Conservation (phyloP, 2,888 invertebrate genomes). For the Athripsodes cinereus region DNA sequence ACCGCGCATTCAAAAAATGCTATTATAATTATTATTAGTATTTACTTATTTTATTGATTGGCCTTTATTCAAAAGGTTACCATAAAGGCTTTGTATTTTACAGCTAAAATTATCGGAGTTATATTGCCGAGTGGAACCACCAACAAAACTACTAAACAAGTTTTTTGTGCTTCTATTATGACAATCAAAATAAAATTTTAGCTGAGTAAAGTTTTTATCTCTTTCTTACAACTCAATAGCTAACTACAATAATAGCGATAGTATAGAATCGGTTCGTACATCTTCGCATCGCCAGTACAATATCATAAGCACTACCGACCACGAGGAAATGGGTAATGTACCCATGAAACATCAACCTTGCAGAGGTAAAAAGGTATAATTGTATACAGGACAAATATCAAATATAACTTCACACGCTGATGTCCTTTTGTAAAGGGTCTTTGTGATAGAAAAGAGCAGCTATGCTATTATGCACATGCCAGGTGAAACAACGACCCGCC, state of each 20-base stretch:
- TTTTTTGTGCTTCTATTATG: neutral
- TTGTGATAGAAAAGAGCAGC: neutral
- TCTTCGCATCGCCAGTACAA: neutral
- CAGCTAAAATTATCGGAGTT: no score
- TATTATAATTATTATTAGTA: no score
- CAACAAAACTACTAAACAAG: neutral
- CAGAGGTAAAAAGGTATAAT: no score
- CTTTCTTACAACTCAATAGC: neutral
- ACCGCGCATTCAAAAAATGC: no score
- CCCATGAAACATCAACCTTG: neutral
- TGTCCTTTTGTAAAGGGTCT: neutral
- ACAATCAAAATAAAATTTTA: neutral
- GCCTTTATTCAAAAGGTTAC: no score
- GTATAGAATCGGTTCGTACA: neutral
- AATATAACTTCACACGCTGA: no score
- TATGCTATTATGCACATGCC: neutral
- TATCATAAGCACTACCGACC: neutral
- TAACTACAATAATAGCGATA: neutral
- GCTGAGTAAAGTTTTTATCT: neutral
- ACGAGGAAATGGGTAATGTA: neutral
- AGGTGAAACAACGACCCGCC: neutral
- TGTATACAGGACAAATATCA: no score
- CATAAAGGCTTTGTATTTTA: no score
- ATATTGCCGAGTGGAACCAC: no score
- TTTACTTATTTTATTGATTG: no score